phyloP scores from a whole-genome alignment of 2,113 vertebrate species.

The Castor canadensis region DNA sequence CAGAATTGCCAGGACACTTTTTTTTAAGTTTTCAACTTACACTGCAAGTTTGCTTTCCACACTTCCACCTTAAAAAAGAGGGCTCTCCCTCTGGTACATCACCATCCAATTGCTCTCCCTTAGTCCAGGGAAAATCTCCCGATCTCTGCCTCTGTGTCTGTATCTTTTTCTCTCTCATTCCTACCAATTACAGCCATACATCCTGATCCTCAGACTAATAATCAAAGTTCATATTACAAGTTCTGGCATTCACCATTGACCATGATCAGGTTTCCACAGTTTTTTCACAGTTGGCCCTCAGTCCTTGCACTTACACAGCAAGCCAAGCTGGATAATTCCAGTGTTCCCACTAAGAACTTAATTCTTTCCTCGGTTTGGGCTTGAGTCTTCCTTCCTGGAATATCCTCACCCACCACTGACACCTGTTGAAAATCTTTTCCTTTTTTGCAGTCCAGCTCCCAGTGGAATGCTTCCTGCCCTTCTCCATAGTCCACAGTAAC shows the following conservation, averaged over 20 bases:
- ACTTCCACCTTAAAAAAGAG: neutral
- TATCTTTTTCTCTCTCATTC: neutral
- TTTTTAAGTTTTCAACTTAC: neutral
- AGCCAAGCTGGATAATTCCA: neutral
- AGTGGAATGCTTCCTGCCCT: neutral
- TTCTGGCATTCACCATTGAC: neutral
- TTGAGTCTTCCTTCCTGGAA: neutral
- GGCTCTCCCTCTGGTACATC: neutral
- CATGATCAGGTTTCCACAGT: neutral
- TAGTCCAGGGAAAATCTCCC: neutral
- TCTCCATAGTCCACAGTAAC: neutral
- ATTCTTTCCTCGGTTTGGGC: neutral
- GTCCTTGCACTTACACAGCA: neutral
- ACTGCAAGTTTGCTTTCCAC: neutral
- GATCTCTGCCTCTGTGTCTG: neutral
- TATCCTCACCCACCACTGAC: neutral
- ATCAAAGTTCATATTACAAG: neutral
- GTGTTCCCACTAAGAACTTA: neutral
- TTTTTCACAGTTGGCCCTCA: neutral
- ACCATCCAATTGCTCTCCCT: neutral
- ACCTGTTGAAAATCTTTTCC: slow-evolving; percentile 9
- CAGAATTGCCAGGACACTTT: neutral
- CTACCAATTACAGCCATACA: neutral
- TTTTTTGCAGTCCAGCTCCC: neutral
- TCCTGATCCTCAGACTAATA: neutral